Evolutionary conservation across 2,113 vertebrate species (phyloP), one percentile per base, ranked within the genome.

Genomic region (Phasianus colchicus): DNA sequence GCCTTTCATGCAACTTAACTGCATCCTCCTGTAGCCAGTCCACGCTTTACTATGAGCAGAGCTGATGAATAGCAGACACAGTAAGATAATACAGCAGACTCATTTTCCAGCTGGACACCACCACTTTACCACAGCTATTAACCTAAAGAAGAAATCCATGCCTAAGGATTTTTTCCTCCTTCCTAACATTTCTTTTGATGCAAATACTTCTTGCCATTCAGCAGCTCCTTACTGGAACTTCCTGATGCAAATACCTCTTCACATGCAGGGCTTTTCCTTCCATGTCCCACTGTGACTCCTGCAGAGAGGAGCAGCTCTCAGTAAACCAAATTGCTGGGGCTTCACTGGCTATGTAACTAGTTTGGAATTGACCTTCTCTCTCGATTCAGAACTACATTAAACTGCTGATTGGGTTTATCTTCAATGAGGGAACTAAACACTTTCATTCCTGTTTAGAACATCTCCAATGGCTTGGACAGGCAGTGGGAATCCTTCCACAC

Each of bases 171-270:
- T 83, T 89, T 72, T 10, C 38, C 38, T 91, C 74, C 71, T 87
- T 93, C 65, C 74, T 83, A 83, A 85, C 60, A 47, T 50, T 67
- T 76, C 84, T 60, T 79, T 70, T 2, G 6, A 95, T 95, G 95
- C 83, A 95, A 97, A 97, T 96, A 54, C 38, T 83, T 92, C 89
- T 92, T 93, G 83, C 66, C 83, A 95, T 96, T 96, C 94, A 96
- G 45, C 30, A 25, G 60, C 69, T 95, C 90, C 89, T 95, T 88
- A 75, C 64, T 85, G 88, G 79, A 93, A 93, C 91, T 96, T 96
- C 91, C 94, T 94, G 93, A 96, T 96, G 95, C 96, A 96, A 97
- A 96, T 96, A 83, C 77, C 93, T 96, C 95, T 96, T 97, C 92
- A 90, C 83, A 93, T 91, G 92, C 93, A 94, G 54, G 83, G 70